Evolutionary conservation across 1,140 invertebrate genomes (phyloP).

Genomic region (Rhopalosiphum padi): DNA sequence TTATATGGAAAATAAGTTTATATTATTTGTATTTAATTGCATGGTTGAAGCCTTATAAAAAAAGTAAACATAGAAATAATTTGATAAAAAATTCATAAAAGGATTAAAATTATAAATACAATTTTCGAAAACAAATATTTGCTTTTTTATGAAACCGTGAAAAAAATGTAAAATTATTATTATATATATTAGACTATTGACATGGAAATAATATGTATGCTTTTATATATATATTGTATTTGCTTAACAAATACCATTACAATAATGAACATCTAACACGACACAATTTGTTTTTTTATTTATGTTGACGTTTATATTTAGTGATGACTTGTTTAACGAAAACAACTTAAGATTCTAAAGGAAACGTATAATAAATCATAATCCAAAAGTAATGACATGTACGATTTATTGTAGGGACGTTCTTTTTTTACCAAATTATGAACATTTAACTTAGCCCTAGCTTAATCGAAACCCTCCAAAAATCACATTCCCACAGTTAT

Average conservation of each 20-base stretch:
- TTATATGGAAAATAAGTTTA: neutral
- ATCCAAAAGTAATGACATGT: neutral
- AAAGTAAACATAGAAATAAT: neutral
- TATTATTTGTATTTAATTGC: neutral
- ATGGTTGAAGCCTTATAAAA: neutral
- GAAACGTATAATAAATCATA: slow-evolving; percentile 9
- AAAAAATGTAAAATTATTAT: neutral
- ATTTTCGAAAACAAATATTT: neutral
- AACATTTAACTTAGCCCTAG: neutral
- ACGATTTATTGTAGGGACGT: neutral
- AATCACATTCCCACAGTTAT: neutral
- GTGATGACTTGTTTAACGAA: neutral
- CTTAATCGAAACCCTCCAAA: neutral
- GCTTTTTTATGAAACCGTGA: neutral
- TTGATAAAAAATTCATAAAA: neutral
- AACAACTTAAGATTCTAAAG: neutral
- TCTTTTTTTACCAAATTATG: slow-evolving; percentile 4
- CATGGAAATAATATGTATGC: neutral
- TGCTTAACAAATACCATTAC: neutral
- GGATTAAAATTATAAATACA: neutral
- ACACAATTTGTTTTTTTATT: neutral
- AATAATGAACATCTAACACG: neutral
- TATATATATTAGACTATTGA: too few species aligned
- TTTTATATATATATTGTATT: neutral
- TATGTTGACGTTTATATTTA: neutral